Evolutionary conservation across 2,113 vertebrate genomes (phyloP), one percentile per base, ranked within the genome.

Genomic region (Canis aureus): DNA sequence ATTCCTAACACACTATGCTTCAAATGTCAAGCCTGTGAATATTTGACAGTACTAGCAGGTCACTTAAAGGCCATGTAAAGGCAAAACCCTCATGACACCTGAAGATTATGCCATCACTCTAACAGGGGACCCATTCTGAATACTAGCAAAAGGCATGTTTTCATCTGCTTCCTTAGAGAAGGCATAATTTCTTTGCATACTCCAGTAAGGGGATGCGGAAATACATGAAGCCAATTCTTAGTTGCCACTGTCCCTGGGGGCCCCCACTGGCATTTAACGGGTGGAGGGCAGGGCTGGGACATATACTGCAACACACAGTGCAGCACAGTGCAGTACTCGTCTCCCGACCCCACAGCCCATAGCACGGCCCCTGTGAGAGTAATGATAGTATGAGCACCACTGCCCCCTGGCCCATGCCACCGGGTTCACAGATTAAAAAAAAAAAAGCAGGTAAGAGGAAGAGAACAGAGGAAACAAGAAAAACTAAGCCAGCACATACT

Each of bases 21-120:
- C 76, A 55, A 82, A 64, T 69, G 64, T 23, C 91, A 96, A 97
- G 67, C 27, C 13, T 69, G 51, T 60, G 38, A 85, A 94, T 78
- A n/a, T n/a, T 3, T 89, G 79, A 74, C 19, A 11, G 69, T 29
- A 51, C 71, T 29, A 32, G 43, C 15, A 59, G 84, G 86, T 93
- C 82, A 96, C 59, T 66, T 27, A 49, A 71, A 76, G 86, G 51
- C 66, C 73, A 66, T 1, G 5, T 71, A 55, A 78, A 93, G 57
- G 86, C 49, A 95, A 93, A 97, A 95, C 25, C 62, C 83, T 67
- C 22, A 27, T 11, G 51, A 76, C 73, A 86, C 27, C 83, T 3
- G 15, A 60, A 93, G 74, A 87, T 35, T 25, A 35, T 62, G n/a
- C 73, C 64, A 67, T 78, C 85, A 51, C 86, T 49, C 90, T 32